These are phyloP conservation scores for Cylloceria caligata DNA, from an alignment of 2,888 invertebrate species.

Conservation along the genomic window DNA sequence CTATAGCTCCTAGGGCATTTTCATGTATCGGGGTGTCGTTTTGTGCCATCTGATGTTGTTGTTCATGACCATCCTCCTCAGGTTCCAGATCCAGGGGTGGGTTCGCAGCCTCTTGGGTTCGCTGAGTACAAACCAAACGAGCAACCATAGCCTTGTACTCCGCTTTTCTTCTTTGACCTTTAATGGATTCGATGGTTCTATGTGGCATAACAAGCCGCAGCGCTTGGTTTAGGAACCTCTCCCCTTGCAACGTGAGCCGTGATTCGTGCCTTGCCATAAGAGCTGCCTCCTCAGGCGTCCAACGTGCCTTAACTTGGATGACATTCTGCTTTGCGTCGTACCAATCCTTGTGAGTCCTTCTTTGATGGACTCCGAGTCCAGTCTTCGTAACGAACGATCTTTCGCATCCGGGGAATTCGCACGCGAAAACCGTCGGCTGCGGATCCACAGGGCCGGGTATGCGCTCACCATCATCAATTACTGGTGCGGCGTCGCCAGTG, in stretches of 20 bases:
- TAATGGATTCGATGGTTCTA: slow-evolving; percentile 35
- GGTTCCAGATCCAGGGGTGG: not conserved
- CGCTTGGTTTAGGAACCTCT: slow-evolving; percentile 44
- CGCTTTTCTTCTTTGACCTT: slow-evolving; percentile 23
- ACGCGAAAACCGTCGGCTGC: not conserved
- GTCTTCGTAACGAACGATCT: slow-evolving; percentile 19
- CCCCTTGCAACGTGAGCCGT: not conserved
- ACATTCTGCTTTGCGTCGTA: slow-evolving; percentile 15
- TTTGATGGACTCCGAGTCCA: slow-evolving; percentile 41
- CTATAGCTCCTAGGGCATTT: no score
- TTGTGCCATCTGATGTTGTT: not conserved
- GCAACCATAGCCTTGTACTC: not conserved
- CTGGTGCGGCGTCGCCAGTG: no score
- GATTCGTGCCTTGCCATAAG: slow-evolving; percentile 62
- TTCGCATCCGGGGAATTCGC: slow-evolving; percentile 26
- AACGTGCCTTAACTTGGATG: slow-evolving; percentile 12
- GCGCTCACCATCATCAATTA: no score
- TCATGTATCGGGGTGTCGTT: not conserved
- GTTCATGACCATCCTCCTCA: not conserved
- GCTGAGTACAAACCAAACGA: no score
- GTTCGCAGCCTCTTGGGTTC: not conserved
- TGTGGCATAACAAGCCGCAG: slow-evolving; percentile 9
- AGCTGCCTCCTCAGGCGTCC: slow-evolving; percentile 49
- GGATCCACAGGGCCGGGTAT: not conserved
- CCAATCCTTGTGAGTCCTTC: slow-evolving; percentile 36